These are phyloP conservation scores for Tragopan temminckii DNA, from an alignment of 2,797 vertebrate genomes.

Conservation along the genomic window DNA sequence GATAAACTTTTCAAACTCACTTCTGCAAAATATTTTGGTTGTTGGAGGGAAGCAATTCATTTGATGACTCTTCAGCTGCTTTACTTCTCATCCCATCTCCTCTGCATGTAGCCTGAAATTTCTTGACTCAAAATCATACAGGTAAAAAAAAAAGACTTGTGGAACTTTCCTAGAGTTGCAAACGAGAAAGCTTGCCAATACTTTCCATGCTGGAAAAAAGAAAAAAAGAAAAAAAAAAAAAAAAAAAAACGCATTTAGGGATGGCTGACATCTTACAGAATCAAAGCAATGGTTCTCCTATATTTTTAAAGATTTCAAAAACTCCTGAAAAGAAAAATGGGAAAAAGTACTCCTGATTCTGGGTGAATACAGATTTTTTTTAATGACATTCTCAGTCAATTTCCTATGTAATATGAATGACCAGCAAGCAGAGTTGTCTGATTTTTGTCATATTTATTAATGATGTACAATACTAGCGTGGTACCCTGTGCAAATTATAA, in stretches of 20 bases:
- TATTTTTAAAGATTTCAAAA: constrained; percentile 26
- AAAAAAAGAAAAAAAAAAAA: neutral
- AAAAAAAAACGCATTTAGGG: neutral
- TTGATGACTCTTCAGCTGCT: neutral
- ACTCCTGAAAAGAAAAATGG: constrained; percentile 7
- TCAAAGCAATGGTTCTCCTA: constrained; percentile 7
- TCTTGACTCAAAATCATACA: constrained; percentile 26
- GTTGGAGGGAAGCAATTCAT: neutral
- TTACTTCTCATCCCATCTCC: neutral
- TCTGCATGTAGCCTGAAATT: constrained; percentile 2
- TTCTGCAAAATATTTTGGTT: constrained; percentile 1
- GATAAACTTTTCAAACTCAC: neutral
- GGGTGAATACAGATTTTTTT: neutral
- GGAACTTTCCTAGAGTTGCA: constrained; percentile 17
- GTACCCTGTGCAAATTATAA: constrained; percentile 44
- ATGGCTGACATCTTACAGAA: constrained; percentile 33
- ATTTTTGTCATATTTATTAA: constrained; percentile 66
- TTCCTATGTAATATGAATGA: constrained; percentile 37
- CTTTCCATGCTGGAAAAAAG: neutral
- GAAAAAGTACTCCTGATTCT: neutral
- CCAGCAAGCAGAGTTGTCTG: constrained; percentile 27
- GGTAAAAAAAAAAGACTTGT: neutral
- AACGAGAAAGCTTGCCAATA: constrained; percentile 32
- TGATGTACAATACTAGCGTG: constrained; percentile 14
- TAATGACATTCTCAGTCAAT: constrained; percentile 21